phyloP scores from a whole-genome alignment of 2,888 invertebrate species.

The Muschampia plurimacula region DNA sequence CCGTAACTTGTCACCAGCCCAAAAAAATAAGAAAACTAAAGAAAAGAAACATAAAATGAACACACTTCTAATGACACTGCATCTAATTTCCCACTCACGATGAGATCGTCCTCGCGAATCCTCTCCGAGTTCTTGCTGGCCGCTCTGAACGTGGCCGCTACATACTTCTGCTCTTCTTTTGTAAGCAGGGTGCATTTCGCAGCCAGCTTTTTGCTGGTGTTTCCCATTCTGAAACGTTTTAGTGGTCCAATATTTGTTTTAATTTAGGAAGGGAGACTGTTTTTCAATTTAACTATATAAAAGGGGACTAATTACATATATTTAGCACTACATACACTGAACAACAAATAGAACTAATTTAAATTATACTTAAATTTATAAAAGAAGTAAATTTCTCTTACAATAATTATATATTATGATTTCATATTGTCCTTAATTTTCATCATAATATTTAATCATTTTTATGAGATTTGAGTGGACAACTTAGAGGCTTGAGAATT shows the following conservation, averaged over 20 bases:
- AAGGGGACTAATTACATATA: too few relatives aligned
- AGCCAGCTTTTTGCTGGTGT: conserved; percentile 88
- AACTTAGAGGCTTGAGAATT: too few relatives aligned
- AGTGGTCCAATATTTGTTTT: background rate
- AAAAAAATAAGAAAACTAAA: conserved; percentile 50
- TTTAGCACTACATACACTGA: too few relatives aligned
- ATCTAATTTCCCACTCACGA: conserved; percentile 85
- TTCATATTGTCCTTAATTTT: too few relatives aligned
- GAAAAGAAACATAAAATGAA: conserved; percentile 69
- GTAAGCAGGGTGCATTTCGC: conserved; percentile 88
- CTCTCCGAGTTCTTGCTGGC: conserved; percentile 88
- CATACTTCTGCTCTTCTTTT: conserved; percentile 87
- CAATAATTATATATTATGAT: too few relatives aligned
- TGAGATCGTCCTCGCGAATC: conserved; percentile 88
- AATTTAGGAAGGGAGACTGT: background rate
- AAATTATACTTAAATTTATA: too few relatives aligned
- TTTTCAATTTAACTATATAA: too few relatives aligned
- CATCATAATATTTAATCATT: too few relatives aligned
- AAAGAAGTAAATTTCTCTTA: too few relatives aligned
- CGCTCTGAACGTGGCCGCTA: conserved; percentile 86
- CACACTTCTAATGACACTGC: conserved; percentile 81
- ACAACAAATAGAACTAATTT: too few relatives aligned
- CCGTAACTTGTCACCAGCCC: conserved; percentile 34
- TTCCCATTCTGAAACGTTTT: conserved; percentile 77
- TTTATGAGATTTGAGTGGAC: too few relatives aligned